phyloP scores from a whole-genome alignment of 2,797 vertebrate species.

The Ispidina picta region DNA sequence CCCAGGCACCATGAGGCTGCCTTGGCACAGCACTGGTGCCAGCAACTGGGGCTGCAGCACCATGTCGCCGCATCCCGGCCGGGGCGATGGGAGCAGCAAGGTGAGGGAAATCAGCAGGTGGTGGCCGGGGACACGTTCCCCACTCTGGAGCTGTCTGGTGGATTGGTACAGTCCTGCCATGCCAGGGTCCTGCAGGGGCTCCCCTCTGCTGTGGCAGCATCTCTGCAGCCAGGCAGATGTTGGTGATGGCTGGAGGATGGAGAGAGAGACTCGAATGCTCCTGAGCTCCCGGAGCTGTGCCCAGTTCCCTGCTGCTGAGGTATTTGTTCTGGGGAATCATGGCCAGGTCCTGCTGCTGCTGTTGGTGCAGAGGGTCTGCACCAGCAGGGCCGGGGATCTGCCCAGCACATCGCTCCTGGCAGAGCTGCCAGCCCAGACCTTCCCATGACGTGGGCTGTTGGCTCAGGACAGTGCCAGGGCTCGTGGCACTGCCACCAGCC shows the following conservation, averaged over 20 bases:
- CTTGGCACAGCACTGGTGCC: neutral
- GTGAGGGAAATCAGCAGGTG: neutral
- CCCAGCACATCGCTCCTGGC: accelerated
- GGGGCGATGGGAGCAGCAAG: neutral
- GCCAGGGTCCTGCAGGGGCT: accelerated
- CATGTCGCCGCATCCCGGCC: accelerated
- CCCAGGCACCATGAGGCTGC: neutral
- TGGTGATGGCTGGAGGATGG: neutral
- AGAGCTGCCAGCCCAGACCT: neutral
- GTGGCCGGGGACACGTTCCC: neutral
- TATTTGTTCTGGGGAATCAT: neutral
- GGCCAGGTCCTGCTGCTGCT: neutral
- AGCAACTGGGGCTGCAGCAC: neutral
- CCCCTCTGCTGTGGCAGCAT: neutral
- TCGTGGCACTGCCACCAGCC: constrained; percentile 1
- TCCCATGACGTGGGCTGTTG: neutral
- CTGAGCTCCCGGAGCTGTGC: neutral
- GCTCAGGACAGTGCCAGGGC: constrained; percentile 16
- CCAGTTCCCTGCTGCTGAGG: neutral
- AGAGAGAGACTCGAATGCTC: neutral
- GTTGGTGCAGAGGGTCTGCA: neutral
- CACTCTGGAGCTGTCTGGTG: accelerated
- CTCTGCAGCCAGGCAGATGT: neutral
- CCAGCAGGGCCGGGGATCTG: accelerated
- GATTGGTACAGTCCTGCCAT: accelerated